Evolutionary conservation across 2,888 invertebrate genomes (phyloP), one percentile per base, ranked within the genome.

Genomic region (Diaphora mendica): DNA sequence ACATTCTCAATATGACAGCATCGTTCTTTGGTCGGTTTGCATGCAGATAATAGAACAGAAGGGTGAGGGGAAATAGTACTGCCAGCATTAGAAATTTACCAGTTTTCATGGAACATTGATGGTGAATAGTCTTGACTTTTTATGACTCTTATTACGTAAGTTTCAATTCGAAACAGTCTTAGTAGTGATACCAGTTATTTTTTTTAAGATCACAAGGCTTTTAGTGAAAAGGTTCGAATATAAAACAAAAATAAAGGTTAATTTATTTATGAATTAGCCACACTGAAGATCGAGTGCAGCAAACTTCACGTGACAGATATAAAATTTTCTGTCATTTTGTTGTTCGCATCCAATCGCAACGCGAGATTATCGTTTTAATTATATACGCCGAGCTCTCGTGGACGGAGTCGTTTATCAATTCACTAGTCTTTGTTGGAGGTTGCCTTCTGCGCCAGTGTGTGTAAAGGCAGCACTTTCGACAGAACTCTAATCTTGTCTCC

Each of bases 371-470:
- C 80, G 80, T 81, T 87, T 80, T 80, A 85, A 39, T 82, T 85
- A 84, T 83, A 77, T 82, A 62, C 26, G 75, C 75, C 74, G 75
- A 85, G 83, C 74, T 85, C 78, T 82, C 81, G 76, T 81, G 71
- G 74, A 85, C 82, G 82, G 82, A 79, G 82, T 78, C 87, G 89
- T 89, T 91, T 91, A 91, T 91, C 89, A 87, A 77, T 84, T 80
- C 81, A 79, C 81, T 84, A 82, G 72, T 91, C 92, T 90, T 89
- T 91, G 91, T 93, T 92, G 91, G 85, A 86, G 91, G 93, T 89
- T 86, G 92, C 92, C 96, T 96, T 96, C 95, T 96, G 87, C 93
- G 92, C 96, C 96, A 96, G 96, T 95, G 96, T 92, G 96, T 94
- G 95, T 94, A 95, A 95, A 96, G 96, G 93, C 89, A 87, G 85